Evolutionary conservation across 2,797 vertebrate species (phyloP).

Genomic region (Hylomyscus alleni): DNA sequence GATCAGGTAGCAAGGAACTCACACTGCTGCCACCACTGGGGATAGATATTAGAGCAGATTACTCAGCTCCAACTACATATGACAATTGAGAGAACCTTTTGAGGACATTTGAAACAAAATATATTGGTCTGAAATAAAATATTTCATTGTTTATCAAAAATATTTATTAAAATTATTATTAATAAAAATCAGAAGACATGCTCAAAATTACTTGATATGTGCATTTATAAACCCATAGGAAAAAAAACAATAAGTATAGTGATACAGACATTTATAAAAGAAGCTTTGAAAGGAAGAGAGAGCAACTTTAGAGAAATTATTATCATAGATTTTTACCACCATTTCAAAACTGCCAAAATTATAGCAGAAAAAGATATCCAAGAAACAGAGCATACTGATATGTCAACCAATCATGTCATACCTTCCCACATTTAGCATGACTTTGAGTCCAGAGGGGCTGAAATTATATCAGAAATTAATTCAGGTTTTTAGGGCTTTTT

Average conservation of each 20-base stretch:
- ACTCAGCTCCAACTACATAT: background rate
- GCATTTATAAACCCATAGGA: background rate
- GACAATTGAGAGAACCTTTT: background rate
- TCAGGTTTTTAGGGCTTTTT: background rate
- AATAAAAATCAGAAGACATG: background rate
- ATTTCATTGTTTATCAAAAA: background rate
- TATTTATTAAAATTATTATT: background rate
- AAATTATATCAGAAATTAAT: background rate
- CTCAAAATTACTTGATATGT: background rate
- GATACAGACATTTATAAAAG: background rate
- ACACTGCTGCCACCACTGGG: background rate
- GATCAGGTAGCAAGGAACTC: background rate
- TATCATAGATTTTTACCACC: background rate
- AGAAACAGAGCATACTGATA: background rate
- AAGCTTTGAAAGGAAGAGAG: background rate
- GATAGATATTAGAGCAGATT: background rate
- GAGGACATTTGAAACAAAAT: background rate
- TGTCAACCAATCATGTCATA: background rate
- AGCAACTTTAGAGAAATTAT: background rate
- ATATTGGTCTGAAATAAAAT: background rate
- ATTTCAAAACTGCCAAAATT: conserved; percentile 2
- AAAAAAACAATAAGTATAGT: background rate
- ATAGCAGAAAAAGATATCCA: too few relatives aligned
- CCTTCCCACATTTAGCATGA: background rate
- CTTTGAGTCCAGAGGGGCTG: background rate